A percentile compares a stretch with the other conserved stretches of the same genome.
These are phyloP conservation scores for Mesochorus sp. DNA, from an alignment of 2,888 invertebrate species.

Conservation along the genomic window DNA sequence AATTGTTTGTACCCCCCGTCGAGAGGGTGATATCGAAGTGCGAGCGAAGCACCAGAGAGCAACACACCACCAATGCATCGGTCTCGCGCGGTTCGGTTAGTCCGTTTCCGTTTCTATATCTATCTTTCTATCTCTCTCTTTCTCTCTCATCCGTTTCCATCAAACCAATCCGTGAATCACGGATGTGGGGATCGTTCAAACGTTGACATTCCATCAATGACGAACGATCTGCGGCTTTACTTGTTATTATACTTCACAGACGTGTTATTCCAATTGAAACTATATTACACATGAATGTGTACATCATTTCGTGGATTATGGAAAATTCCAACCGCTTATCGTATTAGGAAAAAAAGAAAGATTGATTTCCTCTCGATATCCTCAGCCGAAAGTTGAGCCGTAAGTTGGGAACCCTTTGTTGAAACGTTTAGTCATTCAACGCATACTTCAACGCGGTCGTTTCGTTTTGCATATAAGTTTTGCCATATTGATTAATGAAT, in stretches of 20 bases:
- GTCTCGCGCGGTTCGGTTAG: constrained; percentile 60
- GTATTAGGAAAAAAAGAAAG: no score
- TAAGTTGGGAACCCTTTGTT: no score
- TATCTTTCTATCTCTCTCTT: constrained; percentile 6
- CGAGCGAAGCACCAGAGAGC: constrained; percentile 47
- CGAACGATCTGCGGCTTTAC: constrained; percentile 50
- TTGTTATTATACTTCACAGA: constrained; percentile 28
- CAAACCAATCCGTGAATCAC: constrained; percentile 34
- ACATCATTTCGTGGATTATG: not conserved
- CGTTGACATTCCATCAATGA: constrained; percentile 51
- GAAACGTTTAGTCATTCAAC: no score
- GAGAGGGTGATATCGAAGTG: constrained; percentile 66
- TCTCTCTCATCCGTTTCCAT: constrained; percentile 12
- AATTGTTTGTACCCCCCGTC: constrained; percentile 45
- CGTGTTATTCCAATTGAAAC: constrained; percentile 4
- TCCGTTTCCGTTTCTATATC: constrained; percentile 52
- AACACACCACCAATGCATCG: constrained; percentile 49
- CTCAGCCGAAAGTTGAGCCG: no score
- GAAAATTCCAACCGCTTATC: not conserved
- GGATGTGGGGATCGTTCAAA: constrained; percentile 50
- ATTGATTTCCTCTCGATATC: no score
- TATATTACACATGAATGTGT: constrained; percentile 10
- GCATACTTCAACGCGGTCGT: no score
- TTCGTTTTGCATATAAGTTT: no score
- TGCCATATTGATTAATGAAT: constrained; percentile 48